phyloP scores from a whole-genome alignment of 2,888 invertebrate genomes.

The Pocota personata region DNA sequence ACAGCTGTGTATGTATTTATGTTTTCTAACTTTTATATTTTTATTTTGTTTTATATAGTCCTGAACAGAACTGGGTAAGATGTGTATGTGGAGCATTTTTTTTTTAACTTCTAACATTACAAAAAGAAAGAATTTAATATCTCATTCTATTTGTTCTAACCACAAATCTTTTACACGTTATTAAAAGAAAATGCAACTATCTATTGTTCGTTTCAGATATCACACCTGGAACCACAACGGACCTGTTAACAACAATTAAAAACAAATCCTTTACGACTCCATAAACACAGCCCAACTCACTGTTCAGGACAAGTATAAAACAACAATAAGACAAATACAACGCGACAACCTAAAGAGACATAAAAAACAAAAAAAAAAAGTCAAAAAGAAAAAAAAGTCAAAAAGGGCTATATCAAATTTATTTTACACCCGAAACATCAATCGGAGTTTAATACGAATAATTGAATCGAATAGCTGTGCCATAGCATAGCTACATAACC shows the following conservation, averaged over 20 bases:
- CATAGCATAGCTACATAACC: neutral
- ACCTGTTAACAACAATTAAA: conserved; percentile 45
- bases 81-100: conserved; percentile 1
- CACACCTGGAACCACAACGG: conserved; percentile 62
- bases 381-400: conserved; percentile 2
- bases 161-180: neutral
- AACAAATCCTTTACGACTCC: conserved; percentile 11
- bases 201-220: conserved; percentile 72
- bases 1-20: no score
- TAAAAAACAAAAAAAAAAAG: neutral
- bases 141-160: conserved; percentile 21
- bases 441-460: conserved; percentile 30
- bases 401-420: conserved; percentile 28
- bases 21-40: no score
- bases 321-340: conserved; percentile 12
- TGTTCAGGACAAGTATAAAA: conserved; percentile 54
- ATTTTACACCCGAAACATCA: conserved; percentile 12
- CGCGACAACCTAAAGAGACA: neutral
- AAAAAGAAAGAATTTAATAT: neutral
- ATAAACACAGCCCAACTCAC: conserved; percentile 39
- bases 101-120: neutral
- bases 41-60: neutral
- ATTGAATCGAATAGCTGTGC: conserved; percentile 25
- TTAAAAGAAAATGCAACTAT: conserved; percentile 48
- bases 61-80: conserved; percentile 9